Percentiles rank a stretch among this genome's conserved stretches.
Conservation (phyloP, 2,888 invertebrate species). For the Brachypalpus laphriformis region DNA sequence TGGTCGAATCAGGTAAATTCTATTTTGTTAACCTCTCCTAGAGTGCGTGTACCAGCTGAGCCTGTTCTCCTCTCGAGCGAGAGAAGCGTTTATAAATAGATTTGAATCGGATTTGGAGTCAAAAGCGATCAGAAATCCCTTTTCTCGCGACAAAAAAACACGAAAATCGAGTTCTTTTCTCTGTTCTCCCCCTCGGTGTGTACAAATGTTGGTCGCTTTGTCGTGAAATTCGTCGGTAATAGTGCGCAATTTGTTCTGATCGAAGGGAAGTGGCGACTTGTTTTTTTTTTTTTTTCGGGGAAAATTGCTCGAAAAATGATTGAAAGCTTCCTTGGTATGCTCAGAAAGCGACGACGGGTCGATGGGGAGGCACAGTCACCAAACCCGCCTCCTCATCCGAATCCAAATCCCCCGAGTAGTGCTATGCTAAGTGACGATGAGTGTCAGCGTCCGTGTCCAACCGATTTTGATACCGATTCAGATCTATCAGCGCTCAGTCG, state of each 20-base stretch:
- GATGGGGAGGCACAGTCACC: slow-evolving; percentile 74
- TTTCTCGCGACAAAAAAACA: slow-evolving; percentile 23
- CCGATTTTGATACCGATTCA: slow-evolving; percentile 58
- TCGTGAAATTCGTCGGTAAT: no score
- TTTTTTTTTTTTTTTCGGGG: no score
- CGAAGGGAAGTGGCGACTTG: no score
- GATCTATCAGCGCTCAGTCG: slow-evolving; percentile 50
- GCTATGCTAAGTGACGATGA: slow-evolving; percentile 43
- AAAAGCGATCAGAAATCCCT: background rate
- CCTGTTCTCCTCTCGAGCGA: background rate
- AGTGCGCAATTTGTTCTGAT: no score
- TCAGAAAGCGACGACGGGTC: slow-evolving; percentile 79
- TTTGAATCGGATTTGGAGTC: slow-evolving; percentile 60
- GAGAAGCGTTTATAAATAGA: slow-evolving; percentile 43
- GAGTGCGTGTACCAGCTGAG: slow-evolving; percentile 21
- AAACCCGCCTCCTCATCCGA: slow-evolving; percentile 40
- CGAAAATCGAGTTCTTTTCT: slow-evolving; percentile 36
- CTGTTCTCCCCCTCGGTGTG: background rate
- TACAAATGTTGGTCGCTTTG: background rate
- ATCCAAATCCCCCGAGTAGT: slow-evolving; percentile 17
- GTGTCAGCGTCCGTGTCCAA: slow-evolving; percentile 21
- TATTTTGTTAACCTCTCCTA: slow-evolving; percentile 40
- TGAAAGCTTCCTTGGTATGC: slow-evolving; percentile 79
- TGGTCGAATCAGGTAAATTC: slow-evolving; percentile 72
- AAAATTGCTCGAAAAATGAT: slow-evolving; percentile 75